These are phyloP conservation scores for Gari tellinella DNA, from an alignment of 2,888 invertebrate species.

Conservation along the genomic window DNA sequence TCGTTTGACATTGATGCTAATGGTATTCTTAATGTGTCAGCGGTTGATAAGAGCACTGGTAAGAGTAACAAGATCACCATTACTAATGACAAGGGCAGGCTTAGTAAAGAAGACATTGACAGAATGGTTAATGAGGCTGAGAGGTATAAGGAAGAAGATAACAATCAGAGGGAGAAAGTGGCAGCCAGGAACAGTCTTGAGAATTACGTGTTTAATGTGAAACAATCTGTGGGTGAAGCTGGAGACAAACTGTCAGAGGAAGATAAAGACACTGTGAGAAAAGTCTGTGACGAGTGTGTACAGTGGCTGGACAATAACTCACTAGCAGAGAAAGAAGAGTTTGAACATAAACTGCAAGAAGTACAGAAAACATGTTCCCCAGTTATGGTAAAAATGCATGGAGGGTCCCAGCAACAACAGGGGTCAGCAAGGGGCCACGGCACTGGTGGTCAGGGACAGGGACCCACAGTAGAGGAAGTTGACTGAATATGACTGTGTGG, in stretches of 20 bases:
- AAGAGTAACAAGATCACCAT: constrained; percentile 93
- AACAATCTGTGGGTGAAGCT: constrained; percentile 87
- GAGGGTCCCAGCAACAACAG: constrained; percentile 40
- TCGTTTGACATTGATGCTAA: constrained; percentile 95
- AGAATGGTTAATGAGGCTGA: constrained; percentile 86
- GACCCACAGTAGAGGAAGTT: constrained; percentile 87
- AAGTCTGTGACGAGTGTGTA: constrained; percentile 87
- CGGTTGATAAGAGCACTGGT: constrained; percentile 90
- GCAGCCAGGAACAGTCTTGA: constrained; percentile 77
- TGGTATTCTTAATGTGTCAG: constrained; percentile 88
- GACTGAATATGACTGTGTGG: too few relatives aligned
- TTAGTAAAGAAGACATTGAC: constrained; percentile 94
- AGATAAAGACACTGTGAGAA: constrained; percentile 89
- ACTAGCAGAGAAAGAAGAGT: constrained; percentile 90
- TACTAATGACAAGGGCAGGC: constrained; percentile 93
- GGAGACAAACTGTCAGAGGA: constrained; percentile 86
- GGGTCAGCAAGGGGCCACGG: neutral
- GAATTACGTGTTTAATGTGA: constrained; percentile 81
- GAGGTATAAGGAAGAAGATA: constrained; percentile 80
- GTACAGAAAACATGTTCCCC: constrained; percentile 89
- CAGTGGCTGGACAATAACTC: constrained; percentile 93
- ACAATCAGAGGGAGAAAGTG: constrained; percentile 76
- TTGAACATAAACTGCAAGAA: constrained; percentile 91
- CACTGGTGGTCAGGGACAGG: constrained; percentile 71
- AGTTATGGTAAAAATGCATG: constrained; percentile 24